Conservation (phyloP, 1,140 invertebrate genomes). For the Caligus rogercresseyi region DNA sequence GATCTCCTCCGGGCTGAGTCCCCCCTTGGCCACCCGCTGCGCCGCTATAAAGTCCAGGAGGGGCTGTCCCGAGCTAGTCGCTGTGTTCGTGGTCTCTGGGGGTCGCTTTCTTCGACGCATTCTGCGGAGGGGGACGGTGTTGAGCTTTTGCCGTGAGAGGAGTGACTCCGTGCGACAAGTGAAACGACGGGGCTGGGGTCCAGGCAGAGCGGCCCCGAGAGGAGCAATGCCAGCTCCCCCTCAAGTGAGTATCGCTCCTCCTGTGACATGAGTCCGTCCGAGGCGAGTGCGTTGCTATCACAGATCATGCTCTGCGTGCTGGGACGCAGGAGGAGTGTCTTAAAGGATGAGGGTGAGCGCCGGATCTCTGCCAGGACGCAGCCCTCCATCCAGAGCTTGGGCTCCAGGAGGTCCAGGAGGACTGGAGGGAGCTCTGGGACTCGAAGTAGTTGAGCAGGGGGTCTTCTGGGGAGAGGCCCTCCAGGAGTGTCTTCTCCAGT, state of each 20-base stretch:
- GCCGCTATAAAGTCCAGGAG: constrained; percentile 42
- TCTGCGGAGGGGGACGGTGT: constrained; percentile 31
- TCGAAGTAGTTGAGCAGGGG: constrained; percentile 30
- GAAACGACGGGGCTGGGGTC: constrained; percentile 63
- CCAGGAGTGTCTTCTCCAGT: neutral
- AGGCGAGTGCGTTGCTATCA: constrained; percentile 48
- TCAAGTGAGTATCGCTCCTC: constrained; percentile 61
- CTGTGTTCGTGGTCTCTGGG: neutral
- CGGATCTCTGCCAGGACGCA: constrained; percentile 78
- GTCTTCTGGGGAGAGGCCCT: neutral
- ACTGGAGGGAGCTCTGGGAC: constrained; percentile 66
- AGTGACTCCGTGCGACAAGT: constrained; percentile 50
- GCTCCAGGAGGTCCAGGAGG: constrained; percentile 58
- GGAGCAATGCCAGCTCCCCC: constrained; percentile 41
- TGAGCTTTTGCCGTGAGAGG: constrained; percentile 44
- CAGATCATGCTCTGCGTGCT: constrained; percentile 60
- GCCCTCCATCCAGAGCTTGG: constrained; percentile 68
- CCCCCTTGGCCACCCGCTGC: constrained; percentile 26
- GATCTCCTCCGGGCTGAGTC: neutral
- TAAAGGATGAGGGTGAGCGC: constrained; percentile 51
- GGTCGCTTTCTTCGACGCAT: neutral
- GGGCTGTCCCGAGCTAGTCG: constrained; percentile 54
- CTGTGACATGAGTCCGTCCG: constrained; percentile 41
- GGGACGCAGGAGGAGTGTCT: constrained; percentile 47
- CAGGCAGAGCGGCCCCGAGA: constrained; percentile 62